These are phyloP conservation scores for Trachelus tabidus DNA, from an alignment of 2,888 invertebrate species.

Conservation along the genomic window DNA sequence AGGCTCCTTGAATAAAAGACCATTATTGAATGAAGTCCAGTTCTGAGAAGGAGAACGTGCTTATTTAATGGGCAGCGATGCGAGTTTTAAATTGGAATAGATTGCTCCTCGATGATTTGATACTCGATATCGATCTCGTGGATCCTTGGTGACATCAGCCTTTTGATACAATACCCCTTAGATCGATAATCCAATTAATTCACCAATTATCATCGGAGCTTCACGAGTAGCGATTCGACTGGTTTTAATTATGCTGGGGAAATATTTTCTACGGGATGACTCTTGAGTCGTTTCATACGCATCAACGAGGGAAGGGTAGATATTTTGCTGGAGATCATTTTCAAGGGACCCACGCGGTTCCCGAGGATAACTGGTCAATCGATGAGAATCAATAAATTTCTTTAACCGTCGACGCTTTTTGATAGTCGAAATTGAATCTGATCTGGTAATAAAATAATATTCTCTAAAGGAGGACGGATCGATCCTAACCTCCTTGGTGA, in stretches of 20 bases:
- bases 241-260: not conserved
- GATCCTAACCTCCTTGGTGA: not conserved
- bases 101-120: conserved; percentile 38
- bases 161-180: not conserved
- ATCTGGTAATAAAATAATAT: not conserved
- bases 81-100: conserved; percentile 61
- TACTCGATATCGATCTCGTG: not conserved
- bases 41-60: conserved; percentile 54
- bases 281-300: not conserved
- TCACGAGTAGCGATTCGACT: not conserved
- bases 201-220: not conserved
- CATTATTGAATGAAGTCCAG: conserved; percentile 58
- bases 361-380: not conserved
- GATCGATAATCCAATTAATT: conserved; percentile 20
- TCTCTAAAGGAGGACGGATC: not conserved
- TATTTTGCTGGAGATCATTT: not conserved
- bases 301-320: not conserved
- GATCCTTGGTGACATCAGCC: not conserved
- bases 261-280: not conserved
- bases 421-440: not conserved
- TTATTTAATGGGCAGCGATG: conserved; percentile 57
- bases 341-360: not conserved
- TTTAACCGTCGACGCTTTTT: not conserved
- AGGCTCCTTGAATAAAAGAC: conserved; percentile 55
- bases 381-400: too few relatives aligned